Evolutionary conservation across 2,113 vertebrate genomes (phyloP).

Genomic region (Aptenodytes forsteri): DNA sequence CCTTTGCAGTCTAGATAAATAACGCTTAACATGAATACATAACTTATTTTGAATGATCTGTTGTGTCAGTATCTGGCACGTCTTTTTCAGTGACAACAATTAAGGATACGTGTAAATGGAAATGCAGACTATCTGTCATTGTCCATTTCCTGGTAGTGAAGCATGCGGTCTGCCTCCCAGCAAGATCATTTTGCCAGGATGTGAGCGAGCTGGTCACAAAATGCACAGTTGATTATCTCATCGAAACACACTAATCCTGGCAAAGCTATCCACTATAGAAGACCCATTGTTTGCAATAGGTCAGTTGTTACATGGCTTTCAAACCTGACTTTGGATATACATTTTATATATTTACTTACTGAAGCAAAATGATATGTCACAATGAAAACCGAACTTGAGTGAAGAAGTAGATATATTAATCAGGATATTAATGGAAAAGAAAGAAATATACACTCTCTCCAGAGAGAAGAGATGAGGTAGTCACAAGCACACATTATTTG

Average conservation of each 20-base stretch:
- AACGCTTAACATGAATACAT: conserved; percentile 69
- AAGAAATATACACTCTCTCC: neutral
- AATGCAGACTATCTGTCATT: conserved; percentile 67
- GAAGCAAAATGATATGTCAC: conserved; percentile 59
- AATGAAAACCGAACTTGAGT: conserved; percentile 50
- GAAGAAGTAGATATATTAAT: conserved; percentile 43
- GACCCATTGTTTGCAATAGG: conserved; percentile 64
- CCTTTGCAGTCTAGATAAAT: conserved; percentile 66
- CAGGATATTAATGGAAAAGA: conserved; percentile 24
- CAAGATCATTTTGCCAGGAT: conserved; percentile 41
- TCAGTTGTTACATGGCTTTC: conserved; percentile 65
- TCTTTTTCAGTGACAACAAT: conserved; percentile 67
- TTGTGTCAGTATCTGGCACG: conserved; percentile 70
- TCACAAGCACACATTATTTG: neutral
- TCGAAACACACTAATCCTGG: conserved; percentile 63
- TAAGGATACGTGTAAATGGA: conserved; percentile 67
- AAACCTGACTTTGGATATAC: conserved; percentile 46
- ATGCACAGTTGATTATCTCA: conserved; percentile 63
- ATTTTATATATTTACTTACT: conserved; percentile 65
- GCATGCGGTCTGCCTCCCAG: conserved; percentile 54
- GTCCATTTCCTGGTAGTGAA: conserved; percentile 61
- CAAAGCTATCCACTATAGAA: conserved; percentile 40
- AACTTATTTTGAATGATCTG: conserved; percentile 72
- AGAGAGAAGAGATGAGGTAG: neutral
- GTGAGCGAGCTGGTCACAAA: conserved; percentile 56